Percentiles rank a stretch among this genome's conserved stretches.
phyloP scores from a whole-genome alignment of 2,888 invertebrate species.

The Temnothorax unifasciatus region DNA sequence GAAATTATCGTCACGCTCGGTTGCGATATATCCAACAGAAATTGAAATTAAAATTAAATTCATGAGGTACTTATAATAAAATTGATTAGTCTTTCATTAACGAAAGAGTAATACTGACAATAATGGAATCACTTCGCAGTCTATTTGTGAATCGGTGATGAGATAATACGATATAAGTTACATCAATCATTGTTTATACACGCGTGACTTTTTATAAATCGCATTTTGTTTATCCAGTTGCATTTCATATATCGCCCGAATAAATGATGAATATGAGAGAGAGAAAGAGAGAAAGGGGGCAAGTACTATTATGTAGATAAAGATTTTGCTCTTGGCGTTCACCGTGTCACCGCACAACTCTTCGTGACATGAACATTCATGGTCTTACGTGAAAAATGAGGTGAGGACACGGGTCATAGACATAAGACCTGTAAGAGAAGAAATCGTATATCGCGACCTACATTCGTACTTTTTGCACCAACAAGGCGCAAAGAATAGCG shows the following conservation, averaged over 20 bases:
- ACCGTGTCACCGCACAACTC: not conserved
- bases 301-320: constrained; percentile 16
- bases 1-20: not conserved
- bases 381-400: constrained; percentile 31
- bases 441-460: constrained; percentile 40
- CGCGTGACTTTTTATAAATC: not conserved
- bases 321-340: constrained; percentile 13
- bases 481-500: constrained; percentile 31
- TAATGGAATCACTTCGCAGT: not conserved
- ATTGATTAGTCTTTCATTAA: not conserved
- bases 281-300: not conserved
- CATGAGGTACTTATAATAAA: not conserved
- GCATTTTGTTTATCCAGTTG: not conserved
- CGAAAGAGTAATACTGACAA: not conserved
- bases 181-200: not conserved
- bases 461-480: constrained; percentile 12
- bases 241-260: not conserved
- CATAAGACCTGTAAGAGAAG: constrained; percentile 12
- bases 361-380: constrained; percentile 17
- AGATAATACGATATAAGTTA: not conserved
- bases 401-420: constrained; percentile 19
- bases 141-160: not conserved
- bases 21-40: not conserved
- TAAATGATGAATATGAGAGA: not conserved
- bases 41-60: not conserved